Evolutionary conservation across 2,797 vertebrate genomes (phyloP).

Genomic region (Silurus lanzhouensis): DNA sequence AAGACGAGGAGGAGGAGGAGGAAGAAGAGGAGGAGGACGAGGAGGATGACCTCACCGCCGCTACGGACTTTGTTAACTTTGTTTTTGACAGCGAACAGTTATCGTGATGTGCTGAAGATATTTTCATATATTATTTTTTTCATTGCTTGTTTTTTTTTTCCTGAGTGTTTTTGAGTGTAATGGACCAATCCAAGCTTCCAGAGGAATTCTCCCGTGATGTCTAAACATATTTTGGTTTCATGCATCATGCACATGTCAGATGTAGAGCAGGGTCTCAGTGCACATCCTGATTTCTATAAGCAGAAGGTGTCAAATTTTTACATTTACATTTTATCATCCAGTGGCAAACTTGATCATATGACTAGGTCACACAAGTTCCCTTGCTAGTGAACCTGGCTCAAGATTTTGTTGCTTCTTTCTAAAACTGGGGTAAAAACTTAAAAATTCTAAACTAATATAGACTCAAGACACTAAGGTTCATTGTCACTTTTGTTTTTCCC

Average conservation of each 20-base stretch:
- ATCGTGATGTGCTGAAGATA: conserved; percentile 75
- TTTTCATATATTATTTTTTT: conserved; percentile 72
- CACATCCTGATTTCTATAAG: conserved; percentile 36
- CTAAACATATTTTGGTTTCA: conserved; percentile 37
- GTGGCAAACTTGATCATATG: conserved; percentile 26
- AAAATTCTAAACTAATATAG: neutral
- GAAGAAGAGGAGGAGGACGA: conserved; percentile 79
- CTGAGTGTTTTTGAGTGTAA: conserved; percentile 42
- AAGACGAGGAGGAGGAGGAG: conserved; percentile 71
- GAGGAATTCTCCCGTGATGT: conserved; percentile 45
- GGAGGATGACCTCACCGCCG: conserved; percentile 80
- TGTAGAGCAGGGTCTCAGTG: conserved; percentile 49
- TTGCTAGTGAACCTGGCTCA: neutral
- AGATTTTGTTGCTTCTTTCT: neutral
- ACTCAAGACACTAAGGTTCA: conserved; percentile 3
- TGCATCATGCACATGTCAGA: conserved; percentile 43
- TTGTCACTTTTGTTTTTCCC: neutral
- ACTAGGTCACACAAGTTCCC: neutral
- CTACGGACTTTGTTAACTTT: conserved; percentile 92
- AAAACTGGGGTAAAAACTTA: neutral
- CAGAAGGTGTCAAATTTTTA: neutral
- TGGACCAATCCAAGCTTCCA: conserved; percentile 60
- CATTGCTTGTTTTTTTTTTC: conserved; percentile 50
- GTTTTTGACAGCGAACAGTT: conserved; percentile 93
- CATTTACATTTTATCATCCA: neutral